A percentile compares a stretch with the other conserved stretches of the same genome.
These are phyloP conservation scores for Aphelenchoides besseyi DNA, from an alignment of 1,140 invertebrate genomes.

Conservation along the genomic window DNA sequence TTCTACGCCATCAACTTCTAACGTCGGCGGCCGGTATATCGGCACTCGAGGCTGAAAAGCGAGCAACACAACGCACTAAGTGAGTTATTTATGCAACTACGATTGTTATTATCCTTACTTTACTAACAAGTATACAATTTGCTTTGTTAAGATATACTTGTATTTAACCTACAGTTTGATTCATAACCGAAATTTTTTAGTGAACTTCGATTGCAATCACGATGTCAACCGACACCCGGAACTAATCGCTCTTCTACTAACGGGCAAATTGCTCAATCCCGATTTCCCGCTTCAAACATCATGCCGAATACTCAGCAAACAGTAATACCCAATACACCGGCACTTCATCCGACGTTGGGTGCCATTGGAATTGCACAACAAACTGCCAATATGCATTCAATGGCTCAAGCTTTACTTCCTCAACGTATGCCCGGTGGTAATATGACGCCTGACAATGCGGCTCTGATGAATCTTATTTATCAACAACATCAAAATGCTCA, in stretches of 20 bases:
- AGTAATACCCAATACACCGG: not conserved
- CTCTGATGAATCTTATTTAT: slow-evolving; percentile 5
- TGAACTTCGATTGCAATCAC: not conserved
- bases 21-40: no score
- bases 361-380: not conserved
- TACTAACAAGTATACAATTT: no score
- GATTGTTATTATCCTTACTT: no score
- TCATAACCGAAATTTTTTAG: not conserved
- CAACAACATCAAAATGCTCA: slow-evolving; percentile 23
- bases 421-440: slow-evolving; percentile 8
- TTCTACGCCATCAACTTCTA: no score
- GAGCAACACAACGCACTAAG: no score
- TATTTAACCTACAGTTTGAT: no score
- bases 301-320: not conserved
- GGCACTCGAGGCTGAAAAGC: no score
- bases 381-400: not conserved
- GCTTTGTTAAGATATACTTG: no score
- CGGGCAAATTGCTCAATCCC: not conserved
- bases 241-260: not conserved
- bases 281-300: not conserved
- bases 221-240: not conserved
- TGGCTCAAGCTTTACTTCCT: slow-evolving; percentile 9
- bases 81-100: no score
- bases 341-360: not conserved
- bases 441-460: not conserved